phyloP scores from a whole-genome alignment of 2,888 invertebrate species.

The Caenorhabditis sp. region DNA sequence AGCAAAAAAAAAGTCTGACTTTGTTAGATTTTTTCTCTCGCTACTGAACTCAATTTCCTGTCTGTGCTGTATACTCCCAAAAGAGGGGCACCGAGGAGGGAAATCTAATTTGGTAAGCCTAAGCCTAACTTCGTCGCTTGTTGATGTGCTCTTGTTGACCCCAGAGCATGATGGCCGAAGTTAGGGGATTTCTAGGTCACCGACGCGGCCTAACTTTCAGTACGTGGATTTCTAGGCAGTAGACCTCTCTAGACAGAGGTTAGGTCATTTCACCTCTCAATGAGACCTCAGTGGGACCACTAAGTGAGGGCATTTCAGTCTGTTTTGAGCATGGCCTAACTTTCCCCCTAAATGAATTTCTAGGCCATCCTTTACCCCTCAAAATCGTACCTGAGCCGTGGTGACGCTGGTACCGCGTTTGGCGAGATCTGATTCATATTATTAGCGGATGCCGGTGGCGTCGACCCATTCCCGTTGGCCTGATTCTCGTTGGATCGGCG shows the following conservation, averaged over 20 bases:
- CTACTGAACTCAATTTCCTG: conserved; percentile 32
- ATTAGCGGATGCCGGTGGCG: conserved; percentile 60
- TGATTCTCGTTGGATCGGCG: conserved; percentile 73
- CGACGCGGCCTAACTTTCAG: too few species aligned
- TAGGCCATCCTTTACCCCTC: background rate
- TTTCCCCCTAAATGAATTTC: too few species aligned
- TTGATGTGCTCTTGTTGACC: background rate
- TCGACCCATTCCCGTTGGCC: conserved; percentile 52
- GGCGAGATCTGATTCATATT: conserved; percentile 46
- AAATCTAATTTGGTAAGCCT: background rate
- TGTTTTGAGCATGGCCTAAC: too few species aligned
- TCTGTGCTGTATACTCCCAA: conserved; percentile 12
- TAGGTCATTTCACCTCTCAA: too few species aligned
- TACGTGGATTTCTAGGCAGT: too few species aligned
- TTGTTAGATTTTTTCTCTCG: background rate
- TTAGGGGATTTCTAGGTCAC: too few species aligned
- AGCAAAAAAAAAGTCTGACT: background rate
- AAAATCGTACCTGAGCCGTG: conserved; percentile 50
- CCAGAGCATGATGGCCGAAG: background rate
- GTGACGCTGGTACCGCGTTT: conserved; percentile 56
- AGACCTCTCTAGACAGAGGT: too few species aligned
- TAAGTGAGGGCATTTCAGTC: too few species aligned
- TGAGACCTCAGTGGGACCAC: too few species aligned
- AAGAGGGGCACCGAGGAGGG: background rate
- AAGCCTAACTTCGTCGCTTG: too few species aligned